Percentiles rank a stretch among this genome's conserved stretches.
These are phyloP conservation scores for Allacma fusca DNA, from an alignment of 2,888 invertebrate genomes.

Conservation along the genomic window DNA sequence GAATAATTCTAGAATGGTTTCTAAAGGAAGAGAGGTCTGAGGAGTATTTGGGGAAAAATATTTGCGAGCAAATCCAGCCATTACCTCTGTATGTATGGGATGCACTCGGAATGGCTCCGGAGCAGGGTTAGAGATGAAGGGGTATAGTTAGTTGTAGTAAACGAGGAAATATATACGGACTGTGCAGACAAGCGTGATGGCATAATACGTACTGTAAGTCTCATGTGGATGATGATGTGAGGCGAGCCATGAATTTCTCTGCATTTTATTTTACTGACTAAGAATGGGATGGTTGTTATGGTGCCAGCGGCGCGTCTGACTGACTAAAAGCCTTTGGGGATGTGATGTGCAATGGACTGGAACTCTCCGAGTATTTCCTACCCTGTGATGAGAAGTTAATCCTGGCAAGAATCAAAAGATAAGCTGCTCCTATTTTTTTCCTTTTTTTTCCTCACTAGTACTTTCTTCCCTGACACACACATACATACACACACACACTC, in stretches of 20 bases:
- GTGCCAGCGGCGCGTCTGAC: conserved; percentile 28
- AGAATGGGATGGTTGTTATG: conserved; percentile 23
- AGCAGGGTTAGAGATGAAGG: no score
- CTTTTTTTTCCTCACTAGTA: conserved; percentile 29
- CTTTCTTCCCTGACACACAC: conserved; percentile 9
- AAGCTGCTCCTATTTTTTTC: conserved; percentile 31
- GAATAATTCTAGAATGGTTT: no score
- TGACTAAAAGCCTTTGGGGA: conserved; percentile 28
- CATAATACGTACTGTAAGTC: background rate
- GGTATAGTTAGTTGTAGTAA: background rate
- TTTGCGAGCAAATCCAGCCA: no score
- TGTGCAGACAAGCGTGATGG: conserved; percentile 32
- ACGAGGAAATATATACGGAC: background rate
- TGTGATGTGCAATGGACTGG: conserved; percentile 45
- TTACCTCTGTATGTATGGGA: no score
- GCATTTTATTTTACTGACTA: conserved; percentile 32
- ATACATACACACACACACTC: no score
- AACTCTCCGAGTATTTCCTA: conserved; percentile 39
- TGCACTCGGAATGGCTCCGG: no score
- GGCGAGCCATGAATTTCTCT: conserved; percentile 5
- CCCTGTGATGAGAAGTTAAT: conserved; percentile 44
- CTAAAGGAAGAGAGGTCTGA: no score
- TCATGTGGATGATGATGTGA: conserved; percentile 25
- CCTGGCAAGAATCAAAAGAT: conserved; percentile 40
- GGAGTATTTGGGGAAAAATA: no score